These are phyloP conservation scores for Synodontis membranacea DNA, from an alignment of 2,113 vertebrate species.

Conservation along the genomic window DNA sequence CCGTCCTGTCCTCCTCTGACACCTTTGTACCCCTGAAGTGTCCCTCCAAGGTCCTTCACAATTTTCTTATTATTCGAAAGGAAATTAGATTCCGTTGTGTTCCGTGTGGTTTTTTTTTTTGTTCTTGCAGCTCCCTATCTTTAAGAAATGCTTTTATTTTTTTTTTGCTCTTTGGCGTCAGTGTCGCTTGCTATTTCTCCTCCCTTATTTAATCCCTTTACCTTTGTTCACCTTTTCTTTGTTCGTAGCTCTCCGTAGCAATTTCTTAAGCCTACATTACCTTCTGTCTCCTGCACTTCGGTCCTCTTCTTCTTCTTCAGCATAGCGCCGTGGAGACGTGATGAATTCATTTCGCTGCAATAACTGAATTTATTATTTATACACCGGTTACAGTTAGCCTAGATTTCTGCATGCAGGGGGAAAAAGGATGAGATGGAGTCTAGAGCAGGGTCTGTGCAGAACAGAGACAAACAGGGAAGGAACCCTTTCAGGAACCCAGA, in stretches of 20 bases:
- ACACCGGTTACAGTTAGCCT: conserved; percentile 61
- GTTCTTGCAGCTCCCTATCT: neutral
- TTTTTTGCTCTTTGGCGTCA: neutral
- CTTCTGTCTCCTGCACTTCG: conserved; percentile 42
- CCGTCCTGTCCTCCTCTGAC: conserved; percentile 9
- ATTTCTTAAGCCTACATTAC: neutral
- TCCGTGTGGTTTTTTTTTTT: neutral
- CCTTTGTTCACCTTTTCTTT: neutral
- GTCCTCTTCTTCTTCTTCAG: conserved; percentile 10
- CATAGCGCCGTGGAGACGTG: conserved; percentile 58
- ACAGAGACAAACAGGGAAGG: neutral
- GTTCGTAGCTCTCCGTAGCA: neutral
- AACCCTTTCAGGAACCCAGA: neutral
- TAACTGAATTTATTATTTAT: conserved; percentile 77
- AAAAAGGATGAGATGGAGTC: conserved; percentile 3
- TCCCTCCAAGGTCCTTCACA: neutral
- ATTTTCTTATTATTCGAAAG: conserved; percentile 17
- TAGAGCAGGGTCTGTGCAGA: neutral
- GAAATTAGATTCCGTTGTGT: neutral
- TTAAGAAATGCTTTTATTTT: neutral
- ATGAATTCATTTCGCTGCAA: conserved; percentile 67
- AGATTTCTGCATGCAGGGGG: conserved; percentile 54
- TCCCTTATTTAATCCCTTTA: neutral
- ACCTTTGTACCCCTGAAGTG: neutral
- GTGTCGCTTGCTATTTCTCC: neutral